Base-by-base conservation (phyloP, 2,113 vertebrate species). In the Nerophis ophidion region DNA sequence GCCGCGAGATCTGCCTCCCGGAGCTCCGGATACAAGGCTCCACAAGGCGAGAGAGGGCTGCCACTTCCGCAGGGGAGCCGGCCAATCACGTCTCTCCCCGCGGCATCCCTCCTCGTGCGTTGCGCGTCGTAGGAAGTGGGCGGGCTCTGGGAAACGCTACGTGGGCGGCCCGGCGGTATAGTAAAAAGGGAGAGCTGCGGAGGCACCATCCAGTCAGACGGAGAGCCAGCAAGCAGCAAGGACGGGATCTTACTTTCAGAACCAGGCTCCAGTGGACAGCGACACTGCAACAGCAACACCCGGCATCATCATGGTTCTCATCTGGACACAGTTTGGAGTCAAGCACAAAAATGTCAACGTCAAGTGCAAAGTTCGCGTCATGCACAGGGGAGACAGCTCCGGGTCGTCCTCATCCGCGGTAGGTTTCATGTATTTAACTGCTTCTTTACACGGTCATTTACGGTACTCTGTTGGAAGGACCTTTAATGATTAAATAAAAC, bases 301-400 rank as follows among this genome's bases (percentile, higher is more conserved):
- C 9, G 57, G 16, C 60, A 55, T 12, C 45, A 57, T 13, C 78
- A 91, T 91, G 89, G 89, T 91, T 84, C 87, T 91, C 35, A 91
- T 91, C 78, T 91, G 89, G 89, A 91, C 89, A 1, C 89, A 91
- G 83, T 91, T 91, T 57, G 89, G 89, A 52, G 75, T 91, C 10
- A 91, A 91, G 73, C 72, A 87, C 72, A 91, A 90, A 83, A 91
- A 91, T 72, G 89, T 87, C 70, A 91, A 91, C 61, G 89, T 91
- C 58, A 91, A 88, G 77, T 90, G 89, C 77, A 91, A 91, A 81
- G 89, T 91, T 61, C 85, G 89, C 12, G 87, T 87, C 2, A 86
- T 91, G 84, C 89, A 91, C 86, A 75, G 89, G 13, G 89, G 89
- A 0, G 88, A 91, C 81, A 89, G 81, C 85, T 88, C 82, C 0